Evolutionary conservation across 2,888 invertebrate genomes (phyloP), one percentile per base, ranked within the genome.

Genomic region (Nephrocerus scutellatus): DNA sequence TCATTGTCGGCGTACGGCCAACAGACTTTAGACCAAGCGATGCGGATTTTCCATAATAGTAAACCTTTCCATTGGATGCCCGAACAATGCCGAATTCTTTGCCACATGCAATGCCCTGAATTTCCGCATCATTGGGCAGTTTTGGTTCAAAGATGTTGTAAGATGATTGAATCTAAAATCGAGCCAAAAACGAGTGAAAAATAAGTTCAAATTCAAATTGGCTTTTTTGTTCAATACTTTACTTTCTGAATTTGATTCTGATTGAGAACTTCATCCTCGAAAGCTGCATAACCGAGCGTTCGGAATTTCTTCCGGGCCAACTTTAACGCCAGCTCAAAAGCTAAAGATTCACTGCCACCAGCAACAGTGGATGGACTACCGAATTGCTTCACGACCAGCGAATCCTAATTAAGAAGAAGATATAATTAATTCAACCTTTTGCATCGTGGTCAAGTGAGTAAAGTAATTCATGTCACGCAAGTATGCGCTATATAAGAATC

Each of bases 11-110:
- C 8, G 63, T 64, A 4, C 66, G 59, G 1, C 65, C 69, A 41
- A 62, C 58, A 6, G 66, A 63, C 60, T 93, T 92, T 54, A 92
- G 81, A 0, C 93, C 93, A 14, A 95, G 71, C 30, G 85, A 82
- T 20, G 82, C 77, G 1, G 88, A 82, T 68, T 91, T 92, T 1
- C 93, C 93, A 42, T 83, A 84, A 60, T 86, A 93, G 53, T 87
- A 76, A 7, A 92, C 80, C 82, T 88, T 88, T 47, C 93, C 93
- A 35, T 82, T 80, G n/a, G 76, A 72, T 6, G 90, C 91, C 53
- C 81, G 78, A 4, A 93, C 73, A 26, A 95, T 68, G 2, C 84
- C 85, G 65, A 96, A 95, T 54, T 95, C 93, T 66, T 91, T 92
- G 18, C 92, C 93, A 28, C 86, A 82, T 28, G 79, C 77, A 36